These are phyloP conservation scores for Lepidonotus clava DNA, from an alignment of 2,888 invertebrate species.

Conservation along the genomic window DNA sequence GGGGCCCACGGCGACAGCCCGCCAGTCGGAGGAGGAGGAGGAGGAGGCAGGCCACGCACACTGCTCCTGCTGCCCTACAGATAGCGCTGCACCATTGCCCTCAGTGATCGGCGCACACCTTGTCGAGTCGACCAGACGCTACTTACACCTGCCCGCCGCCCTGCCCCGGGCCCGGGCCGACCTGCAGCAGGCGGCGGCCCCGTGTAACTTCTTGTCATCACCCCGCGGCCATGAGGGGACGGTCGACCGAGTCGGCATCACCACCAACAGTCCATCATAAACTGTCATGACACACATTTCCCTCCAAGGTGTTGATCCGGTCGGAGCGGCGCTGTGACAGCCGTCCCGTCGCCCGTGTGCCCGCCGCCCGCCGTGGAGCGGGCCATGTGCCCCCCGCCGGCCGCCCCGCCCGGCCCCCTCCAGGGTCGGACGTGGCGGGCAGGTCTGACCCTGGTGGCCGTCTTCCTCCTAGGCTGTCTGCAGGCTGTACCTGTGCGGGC, in stretches of 20 bases:
- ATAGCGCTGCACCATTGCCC: neutral
- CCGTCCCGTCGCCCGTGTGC: neutral
- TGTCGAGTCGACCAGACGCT: neutral
- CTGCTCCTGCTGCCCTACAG: too few species aligned
- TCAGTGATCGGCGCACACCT: neutral
- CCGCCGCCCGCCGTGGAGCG: neutral
- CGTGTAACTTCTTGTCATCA: neutral
- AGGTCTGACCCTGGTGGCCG: too few species aligned
- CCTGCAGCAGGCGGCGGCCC: neutral
- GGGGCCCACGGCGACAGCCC: too few species aligned
- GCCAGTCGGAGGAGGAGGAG: too few species aligned
- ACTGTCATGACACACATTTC: conserved; percentile 2
- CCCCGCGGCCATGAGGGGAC: neutral
- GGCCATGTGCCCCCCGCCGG: neutral
- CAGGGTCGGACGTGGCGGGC: too few species aligned
- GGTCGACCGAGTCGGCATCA: neutral
- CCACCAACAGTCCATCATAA: neutral
- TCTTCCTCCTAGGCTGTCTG: neutral
- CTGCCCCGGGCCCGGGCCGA: neutral
- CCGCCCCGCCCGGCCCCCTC: neutral
- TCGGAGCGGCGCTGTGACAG: neutral
- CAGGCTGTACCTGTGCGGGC: neutral
- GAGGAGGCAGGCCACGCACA: too few species aligned
- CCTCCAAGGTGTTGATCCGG: conserved; percentile 1
- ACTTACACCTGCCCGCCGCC: neutral